phyloP scores from a whole-genome alignment of 35 echinoderm and acorn worm species.

The Apostichopus californicus region DNA sequence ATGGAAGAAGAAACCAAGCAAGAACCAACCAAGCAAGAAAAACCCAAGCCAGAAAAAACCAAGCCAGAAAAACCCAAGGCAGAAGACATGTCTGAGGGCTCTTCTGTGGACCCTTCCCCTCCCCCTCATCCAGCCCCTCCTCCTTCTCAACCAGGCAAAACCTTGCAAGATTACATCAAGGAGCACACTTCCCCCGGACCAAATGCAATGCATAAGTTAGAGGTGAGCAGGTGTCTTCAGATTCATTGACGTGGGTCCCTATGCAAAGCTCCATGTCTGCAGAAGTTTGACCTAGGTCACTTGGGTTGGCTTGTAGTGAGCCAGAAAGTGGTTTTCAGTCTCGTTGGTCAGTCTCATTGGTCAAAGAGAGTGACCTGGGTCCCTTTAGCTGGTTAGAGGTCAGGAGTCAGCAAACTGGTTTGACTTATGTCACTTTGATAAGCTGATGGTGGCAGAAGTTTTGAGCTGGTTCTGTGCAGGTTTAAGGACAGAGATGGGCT shows the following conservation, averaged over 20 bases:
- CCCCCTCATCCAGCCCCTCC: neutral
- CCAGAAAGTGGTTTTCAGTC: too few relatives aligned
- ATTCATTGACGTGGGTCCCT: neutral
- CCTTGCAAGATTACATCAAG: conserved; percentile 64
- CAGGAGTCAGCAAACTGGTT: neutral
- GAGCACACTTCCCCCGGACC: conserved; percentile 38
- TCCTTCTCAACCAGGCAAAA: conserved; percentile 39
- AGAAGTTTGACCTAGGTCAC: too few relatives aligned
- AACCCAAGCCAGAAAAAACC: neutral
- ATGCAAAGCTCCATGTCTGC: neutral
- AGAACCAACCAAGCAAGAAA: neutral
- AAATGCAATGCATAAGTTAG: conserved; percentile 66
- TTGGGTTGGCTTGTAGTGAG: too few relatives aligned
- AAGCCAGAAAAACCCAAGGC: neutral
- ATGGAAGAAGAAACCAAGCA: neutral
- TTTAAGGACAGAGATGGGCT: too few relatives aligned
- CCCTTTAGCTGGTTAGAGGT: too few relatives aligned
- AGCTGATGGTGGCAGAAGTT: too few relatives aligned
- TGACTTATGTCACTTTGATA: too few relatives aligned
- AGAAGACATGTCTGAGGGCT: neutral
- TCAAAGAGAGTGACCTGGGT: too few relatives aligned
- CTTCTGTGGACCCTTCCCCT: neutral
- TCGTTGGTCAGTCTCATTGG: too few relatives aligned
- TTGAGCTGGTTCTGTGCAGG: too few relatives aligned
- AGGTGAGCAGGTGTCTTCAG: conserved; percentile 60